Percentiles rank a stretch among this genome's conserved stretches.
phyloP scores from a whole-genome alignment of 1,140 invertebrate genomes.

The Drosophila sp. region DNA sequence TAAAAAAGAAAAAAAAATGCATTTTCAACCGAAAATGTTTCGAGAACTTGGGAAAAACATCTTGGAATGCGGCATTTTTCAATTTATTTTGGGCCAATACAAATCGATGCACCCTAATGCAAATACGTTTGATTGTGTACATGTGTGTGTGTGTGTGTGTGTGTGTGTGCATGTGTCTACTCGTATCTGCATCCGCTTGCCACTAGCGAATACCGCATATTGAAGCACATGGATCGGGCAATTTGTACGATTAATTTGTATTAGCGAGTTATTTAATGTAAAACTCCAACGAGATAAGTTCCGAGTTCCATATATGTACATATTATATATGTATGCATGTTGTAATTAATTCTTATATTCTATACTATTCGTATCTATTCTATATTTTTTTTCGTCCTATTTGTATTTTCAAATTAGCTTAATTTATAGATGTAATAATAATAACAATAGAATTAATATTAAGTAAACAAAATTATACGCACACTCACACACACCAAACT shows the following conservation, averaged over 20 bases:
- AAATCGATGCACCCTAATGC: no score
- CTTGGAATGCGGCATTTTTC: no score
- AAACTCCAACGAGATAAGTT: not conserved
- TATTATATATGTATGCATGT: slow-evolving; percentile 45
- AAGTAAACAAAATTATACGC: slow-evolving; percentile 31
- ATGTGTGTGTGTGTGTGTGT: no score
- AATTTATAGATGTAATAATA: slow-evolving; percentile 34
- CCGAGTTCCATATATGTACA: slow-evolving; percentile 23
- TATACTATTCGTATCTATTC: not conserved
- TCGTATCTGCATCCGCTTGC: not conserved
- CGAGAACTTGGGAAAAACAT: no score
- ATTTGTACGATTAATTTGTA: slow-evolving; percentile 34
- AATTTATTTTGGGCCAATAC: no score
- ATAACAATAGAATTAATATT: slow-evolving; percentile 2
- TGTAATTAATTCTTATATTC: slow-evolving; percentile 32
- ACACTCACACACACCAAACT: slow-evolving; percentile 44
- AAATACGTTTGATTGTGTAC: not conserved
- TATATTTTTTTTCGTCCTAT: slow-evolving; percentile 4
- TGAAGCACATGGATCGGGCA: slow-evolving; percentile 11
- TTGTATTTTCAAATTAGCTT: slow-evolving; percentile 33
- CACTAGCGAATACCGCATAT: not conserved
- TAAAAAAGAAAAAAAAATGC: no score
- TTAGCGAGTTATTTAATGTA: slow-evolving; percentile 45
- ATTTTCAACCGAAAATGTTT: no score
- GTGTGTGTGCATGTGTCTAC: no score